Base-by-base conservation (phyloP, 2,888 invertebrate genomes). In the Apamea epomidion region DNA sequence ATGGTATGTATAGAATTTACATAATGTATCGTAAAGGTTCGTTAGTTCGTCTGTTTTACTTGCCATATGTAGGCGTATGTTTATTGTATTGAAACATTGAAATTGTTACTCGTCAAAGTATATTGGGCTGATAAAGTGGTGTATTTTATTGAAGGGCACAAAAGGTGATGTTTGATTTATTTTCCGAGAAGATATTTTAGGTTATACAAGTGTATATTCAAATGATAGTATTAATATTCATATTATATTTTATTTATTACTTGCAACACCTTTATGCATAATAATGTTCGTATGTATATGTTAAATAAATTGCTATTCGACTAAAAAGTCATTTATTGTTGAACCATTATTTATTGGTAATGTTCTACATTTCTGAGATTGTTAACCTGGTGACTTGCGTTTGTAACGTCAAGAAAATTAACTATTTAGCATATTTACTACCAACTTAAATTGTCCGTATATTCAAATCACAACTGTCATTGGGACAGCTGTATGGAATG, bases 11-110 rank as follows among this genome's bases (percentile, higher is more conserved):
- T 79, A 32, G 62, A 73, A 82, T 87, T 80, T 77, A 79, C 87
- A 80, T 90, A 88, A 85, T 79, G 74, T 58, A 91, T 81, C 64
- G 83, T 81, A 89, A 89, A 88, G 90, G 91, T 92, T 92, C 89
- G 89, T 91, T 91, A 91, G 88, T 85, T 79, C 29, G 77, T 87
- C 72, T 89, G 81, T 89, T 86, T 87, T 70, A 83, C 86, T 75
- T 82, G 74, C 68, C 71, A 21, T 25, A 69, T 74, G 83, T 86
- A 81, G 87, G 88, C 74, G 89, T 82, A 64, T 54, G 74, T 84
- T 87, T 87, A 88, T 82, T 82, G 69, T 82, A 68, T 84, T 83
- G 76, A 60, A 73, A 80, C 70, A 80, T 83, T 70, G 74, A 71
- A 79, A 77, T 80, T 85, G 71, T 78, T 60, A 71, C 72, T 75